Percentiles rank a stretch among this genome's conserved stretches.
Conservation (phyloP, 2,888 invertebrate species). For the Dicycla oo region DNA sequence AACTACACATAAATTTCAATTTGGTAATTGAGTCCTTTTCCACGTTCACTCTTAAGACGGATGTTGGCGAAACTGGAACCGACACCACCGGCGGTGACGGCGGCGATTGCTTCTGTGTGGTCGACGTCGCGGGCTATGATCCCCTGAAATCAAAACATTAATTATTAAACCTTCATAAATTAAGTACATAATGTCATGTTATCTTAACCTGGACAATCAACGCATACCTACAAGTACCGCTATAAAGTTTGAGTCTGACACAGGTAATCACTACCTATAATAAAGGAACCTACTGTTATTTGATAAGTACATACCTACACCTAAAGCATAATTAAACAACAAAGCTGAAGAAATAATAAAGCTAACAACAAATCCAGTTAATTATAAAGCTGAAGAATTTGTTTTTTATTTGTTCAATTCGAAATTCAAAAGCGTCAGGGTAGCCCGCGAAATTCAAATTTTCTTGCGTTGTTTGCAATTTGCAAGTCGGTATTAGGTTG, state of each 20-base stretch:
- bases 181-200: neutral
- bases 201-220: neutral
- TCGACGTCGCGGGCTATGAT: constrained; percentile 78
- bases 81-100: constrained; percentile 81
- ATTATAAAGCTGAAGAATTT: too few relatives aligned
- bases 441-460: too few relatives aligned
- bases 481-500: too few relatives aligned
- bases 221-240: too few relatives aligned
- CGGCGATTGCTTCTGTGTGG: constrained; percentile 70
- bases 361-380: too few relatives aligned
- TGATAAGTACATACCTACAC: too few relatives aligned
- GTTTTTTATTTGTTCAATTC: too few relatives aligned
- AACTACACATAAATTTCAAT: constrained; percentile 78
- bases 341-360: too few relatives aligned
- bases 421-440: too few relatives aligned
- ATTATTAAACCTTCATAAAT: neutral
- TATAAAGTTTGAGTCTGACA: neutral
- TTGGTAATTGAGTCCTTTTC: constrained; percentile 75
- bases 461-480: too few relatives aligned
- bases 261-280: neutral
- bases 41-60: constrained; percentile 80
- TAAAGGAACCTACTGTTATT: too few relatives aligned
- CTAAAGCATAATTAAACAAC: too few relatives aligned
- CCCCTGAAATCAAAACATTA: constrained; percentile 72
- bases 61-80: constrained; percentile 78